Conservation (phyloP, 2,888 invertebrate genomes). For the Loripinus fragilis region DNA sequence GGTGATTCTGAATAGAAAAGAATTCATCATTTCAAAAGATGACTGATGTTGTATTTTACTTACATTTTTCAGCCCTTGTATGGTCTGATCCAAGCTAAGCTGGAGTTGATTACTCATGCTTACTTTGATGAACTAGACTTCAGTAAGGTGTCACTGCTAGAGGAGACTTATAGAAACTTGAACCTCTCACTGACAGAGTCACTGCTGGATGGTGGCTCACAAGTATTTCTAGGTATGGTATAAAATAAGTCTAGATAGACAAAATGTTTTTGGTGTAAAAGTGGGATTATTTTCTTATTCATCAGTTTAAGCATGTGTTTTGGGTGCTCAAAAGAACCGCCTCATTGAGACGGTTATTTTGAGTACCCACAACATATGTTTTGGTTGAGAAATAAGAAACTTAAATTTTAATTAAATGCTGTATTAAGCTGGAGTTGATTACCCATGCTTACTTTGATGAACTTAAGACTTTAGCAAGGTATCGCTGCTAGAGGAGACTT, state of each 20-base stretch:
- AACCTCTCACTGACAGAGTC: conserved; percentile 90
- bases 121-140: conserved; percentile 93
- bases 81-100: conserved; percentile 92
- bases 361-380: too few species aligned
- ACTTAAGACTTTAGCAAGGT: conserved; percentile 84
- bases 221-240: conserved; percentile 90
- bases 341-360: too few species aligned
- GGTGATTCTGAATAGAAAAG: too few species aligned
- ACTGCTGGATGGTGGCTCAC: conserved; percentile 84
- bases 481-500: conserved; percentile 90
- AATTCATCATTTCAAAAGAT: too few species aligned
- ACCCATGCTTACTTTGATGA: conserved; percentile 99
- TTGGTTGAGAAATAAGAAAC: too few species aligned
- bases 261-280: too few species aligned
- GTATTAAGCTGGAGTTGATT: conserved; percentile 96
- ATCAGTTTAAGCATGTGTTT: too few species aligned
- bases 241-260: too few species aligned
- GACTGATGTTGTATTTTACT: too few species aligned
- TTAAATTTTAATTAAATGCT: too few species aligned
- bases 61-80: conserved; percentile 89
- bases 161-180: conserved; percentile 93
- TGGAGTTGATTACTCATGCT: conserved; percentile 97
- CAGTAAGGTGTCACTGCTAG: conserved; percentile 86
- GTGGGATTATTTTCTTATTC: too few species aligned
- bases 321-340: too few species aligned